These are phyloP conservation scores for Anodontia alba DNA, from an alignment of 2,888 invertebrate genomes.

Conservation along the genomic window DNA sequence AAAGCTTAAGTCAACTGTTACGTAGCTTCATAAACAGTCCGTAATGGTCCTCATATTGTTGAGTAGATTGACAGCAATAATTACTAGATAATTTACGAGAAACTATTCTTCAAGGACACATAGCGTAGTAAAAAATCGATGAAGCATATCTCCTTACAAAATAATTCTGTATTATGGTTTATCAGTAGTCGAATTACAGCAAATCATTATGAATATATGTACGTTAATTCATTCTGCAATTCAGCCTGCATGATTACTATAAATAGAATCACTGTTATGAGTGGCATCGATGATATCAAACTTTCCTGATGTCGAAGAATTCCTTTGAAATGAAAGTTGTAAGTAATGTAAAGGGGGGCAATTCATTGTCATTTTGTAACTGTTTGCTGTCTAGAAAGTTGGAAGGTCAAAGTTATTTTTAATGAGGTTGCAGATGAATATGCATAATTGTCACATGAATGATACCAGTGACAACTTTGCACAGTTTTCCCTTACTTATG, in stretches of 20 bases:
- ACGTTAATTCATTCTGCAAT: background rate
- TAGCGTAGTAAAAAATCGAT: background rate
- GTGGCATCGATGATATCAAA: background rate
- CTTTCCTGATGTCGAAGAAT: no score
- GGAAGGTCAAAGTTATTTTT: no score
- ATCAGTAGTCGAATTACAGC: background rate
- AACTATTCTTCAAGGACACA: slow-evolving; percentile 12
- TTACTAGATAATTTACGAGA: slow-evolving; percentile 1
- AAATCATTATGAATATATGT: background rate
- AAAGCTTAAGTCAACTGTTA: slow-evolving; percentile 13
- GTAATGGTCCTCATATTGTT: background rate
- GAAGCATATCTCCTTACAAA: background rate
- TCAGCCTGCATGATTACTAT: background rate
- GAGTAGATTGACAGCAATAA: slow-evolving; percentile 8
- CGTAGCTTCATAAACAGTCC: background rate
- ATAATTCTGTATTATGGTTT: background rate
- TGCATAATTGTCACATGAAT: no score
- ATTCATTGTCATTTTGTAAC: no score
- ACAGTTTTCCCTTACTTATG: no score
- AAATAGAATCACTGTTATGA: background rate
- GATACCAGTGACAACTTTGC: no score
- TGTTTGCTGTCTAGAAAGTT: no score
- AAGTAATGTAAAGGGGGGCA: no score
- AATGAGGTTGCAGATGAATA: no score
- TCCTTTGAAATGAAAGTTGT: no score